phyloP scores from a whole-genome alignment of 2,113 vertebrate species.

The Morone chrysops region DNA sequence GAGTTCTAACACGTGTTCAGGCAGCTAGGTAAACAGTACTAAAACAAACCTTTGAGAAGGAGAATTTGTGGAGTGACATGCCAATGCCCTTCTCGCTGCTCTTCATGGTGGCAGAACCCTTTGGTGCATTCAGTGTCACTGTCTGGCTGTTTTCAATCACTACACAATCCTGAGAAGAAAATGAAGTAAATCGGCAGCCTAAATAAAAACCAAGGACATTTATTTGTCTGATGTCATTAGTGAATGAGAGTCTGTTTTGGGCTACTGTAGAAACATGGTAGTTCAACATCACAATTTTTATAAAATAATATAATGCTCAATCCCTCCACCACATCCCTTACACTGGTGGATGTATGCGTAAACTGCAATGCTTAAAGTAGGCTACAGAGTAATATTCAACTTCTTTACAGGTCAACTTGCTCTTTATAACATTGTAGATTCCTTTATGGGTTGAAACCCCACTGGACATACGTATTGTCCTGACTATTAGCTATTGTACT shows the following conservation, averaged over 20 bases:
- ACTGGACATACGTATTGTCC: not conserved
- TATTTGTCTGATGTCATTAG: too few species aligned
- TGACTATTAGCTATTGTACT: not conserved
- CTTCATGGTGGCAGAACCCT: constrained; percentile 88
- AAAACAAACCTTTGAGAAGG: constrained; percentile 86
- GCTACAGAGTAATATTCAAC: not conserved
- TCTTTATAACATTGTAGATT: not conserved
- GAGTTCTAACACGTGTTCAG: not conserved
- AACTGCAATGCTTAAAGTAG: not conserved
- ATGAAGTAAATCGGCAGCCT: not conserved
- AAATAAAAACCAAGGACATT: not conserved
- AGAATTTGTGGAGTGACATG: constrained; percentile 86
- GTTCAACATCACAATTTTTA: too few species aligned
- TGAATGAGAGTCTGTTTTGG: too few species aligned
- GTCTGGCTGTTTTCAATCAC: constrained; percentile 85
- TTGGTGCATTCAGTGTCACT: constrained; percentile 87
- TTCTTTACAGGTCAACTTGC: not conserved
- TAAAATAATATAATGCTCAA: too few species aligned
- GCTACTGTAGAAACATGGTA: too few species aligned
- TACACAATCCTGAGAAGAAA: constrained; percentile 84
- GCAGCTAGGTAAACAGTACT: not conserved
- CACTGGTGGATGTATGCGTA: not conserved
- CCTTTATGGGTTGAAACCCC: not conserved
- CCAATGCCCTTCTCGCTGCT: constrained; percentile 89
- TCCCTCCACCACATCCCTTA: not conserved